phyloP scores from a whole-genome alignment of 2,797 vertebrate species.

The Sebastes hubbsi region DNA sequence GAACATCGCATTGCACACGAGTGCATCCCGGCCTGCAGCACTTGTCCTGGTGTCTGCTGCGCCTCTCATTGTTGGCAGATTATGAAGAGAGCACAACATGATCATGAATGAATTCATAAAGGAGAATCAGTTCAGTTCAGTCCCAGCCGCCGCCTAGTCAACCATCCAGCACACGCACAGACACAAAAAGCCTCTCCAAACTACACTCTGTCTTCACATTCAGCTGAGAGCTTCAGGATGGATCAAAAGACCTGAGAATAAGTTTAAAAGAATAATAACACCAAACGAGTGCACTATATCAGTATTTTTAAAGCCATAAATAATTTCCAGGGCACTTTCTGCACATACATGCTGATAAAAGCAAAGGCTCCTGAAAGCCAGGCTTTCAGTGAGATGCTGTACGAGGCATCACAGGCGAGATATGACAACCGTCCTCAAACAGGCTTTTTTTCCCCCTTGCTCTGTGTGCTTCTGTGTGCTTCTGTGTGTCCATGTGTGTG shows the following conservation, averaged over 20 bases:
- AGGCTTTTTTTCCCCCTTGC: slow-evolving; percentile 27
- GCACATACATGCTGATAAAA: slow-evolving; percentile 79
- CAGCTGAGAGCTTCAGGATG: slow-evolving; percentile 50
- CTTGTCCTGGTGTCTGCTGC: slow-evolving; percentile 16
- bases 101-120: slow-evolving; percentile 54
- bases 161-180: slow-evolving; percentile 5
- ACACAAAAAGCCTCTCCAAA: slow-evolving; percentile 25
- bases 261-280: slow-evolving; percentile 71
- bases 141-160: slow-evolving; percentile 23
- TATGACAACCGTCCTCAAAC: slow-evolving; percentile 77
- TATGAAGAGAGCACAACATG: slow-evolving; percentile 24
- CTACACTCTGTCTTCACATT: slow-evolving; percentile 43
- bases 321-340: slow-evolving; percentile 76
- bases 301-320: slow-evolving; percentile 81
- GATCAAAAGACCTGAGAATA: slow-evolving; percentile 63
- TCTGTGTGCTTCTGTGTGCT: neutral
- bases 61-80: slow-evolving; percentile 25
- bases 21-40: slow-evolving; percentile 18
- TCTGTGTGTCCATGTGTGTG: slow-evolving; percentile 16
- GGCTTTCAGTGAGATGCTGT: slow-evolving; percentile 66
- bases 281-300: slow-evolving; percentile 63
- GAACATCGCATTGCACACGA: slow-evolving; percentile 20
- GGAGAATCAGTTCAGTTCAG: slow-evolving; percentile 42
- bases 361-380: slow-evolving; percentile 66
- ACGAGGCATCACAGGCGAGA: slow-evolving; percentile 63